Conservation (phyloP, 2,888 invertebrate species). For the Petrolisthes cinctipes region DNA sequence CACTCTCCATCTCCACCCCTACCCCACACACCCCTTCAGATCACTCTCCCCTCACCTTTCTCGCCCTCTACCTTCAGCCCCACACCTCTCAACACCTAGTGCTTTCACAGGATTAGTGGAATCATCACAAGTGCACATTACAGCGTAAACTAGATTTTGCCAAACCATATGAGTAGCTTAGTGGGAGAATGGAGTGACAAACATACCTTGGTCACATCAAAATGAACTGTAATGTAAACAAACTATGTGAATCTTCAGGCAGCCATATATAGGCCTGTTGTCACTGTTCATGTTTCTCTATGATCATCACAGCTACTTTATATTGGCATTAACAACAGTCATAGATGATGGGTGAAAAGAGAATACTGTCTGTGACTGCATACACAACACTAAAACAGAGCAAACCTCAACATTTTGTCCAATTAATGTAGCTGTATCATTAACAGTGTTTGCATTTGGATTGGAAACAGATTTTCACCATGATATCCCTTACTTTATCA, state of each 20-base stretch:
- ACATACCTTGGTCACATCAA: not conserved
- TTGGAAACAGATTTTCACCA: too few species aligned
- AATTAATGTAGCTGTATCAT: too few species aligned
- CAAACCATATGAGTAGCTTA: not conserved
- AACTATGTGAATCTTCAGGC: not conserved
- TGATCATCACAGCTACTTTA: not conserved
- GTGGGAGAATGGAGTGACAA: not conserved
- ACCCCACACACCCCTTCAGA: not conserved
- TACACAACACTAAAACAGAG: too few species aligned
- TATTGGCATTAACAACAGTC: not conserved
- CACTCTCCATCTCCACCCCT: not conserved
- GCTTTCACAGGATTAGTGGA: slow-evolving; percentile 6
- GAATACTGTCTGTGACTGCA: not conserved
- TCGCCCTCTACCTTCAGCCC: not conserved
- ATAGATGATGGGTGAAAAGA: not conserved
- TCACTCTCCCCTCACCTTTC: not conserved
- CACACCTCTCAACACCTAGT: not conserved
- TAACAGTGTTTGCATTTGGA: too few species aligned
- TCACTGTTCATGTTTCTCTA: not conserved
- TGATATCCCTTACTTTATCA: too few species aligned
- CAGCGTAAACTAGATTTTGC: not conserved
- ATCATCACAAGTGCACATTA: not conserved
- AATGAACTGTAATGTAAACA: not conserved
- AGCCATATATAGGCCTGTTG: not conserved
- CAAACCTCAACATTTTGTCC: too few species aligned